These are phyloP conservation scores for Tenualosa thibaudeaui DNA, from an alignment of 2,797 vertebrate genomes.

Conservation along the genomic window DNA sequence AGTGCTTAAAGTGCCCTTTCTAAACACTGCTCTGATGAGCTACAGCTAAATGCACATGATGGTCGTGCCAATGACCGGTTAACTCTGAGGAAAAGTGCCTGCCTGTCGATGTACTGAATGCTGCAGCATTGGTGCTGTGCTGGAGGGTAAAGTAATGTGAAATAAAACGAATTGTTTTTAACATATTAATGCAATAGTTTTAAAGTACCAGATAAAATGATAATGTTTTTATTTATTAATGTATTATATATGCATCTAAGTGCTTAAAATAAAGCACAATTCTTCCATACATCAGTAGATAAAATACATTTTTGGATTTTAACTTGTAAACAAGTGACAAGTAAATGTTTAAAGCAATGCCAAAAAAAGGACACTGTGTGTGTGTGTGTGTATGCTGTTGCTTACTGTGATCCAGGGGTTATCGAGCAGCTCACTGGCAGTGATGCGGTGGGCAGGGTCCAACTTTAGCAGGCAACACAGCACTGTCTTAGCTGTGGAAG, in stretches of 20 bases:
- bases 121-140: not conserved
- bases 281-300: no score
- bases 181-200: not conserved
- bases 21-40: constrained; percentile 20
- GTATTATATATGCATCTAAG: not conserved
- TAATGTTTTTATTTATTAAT: not conserved
- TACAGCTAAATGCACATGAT: constrained; percentile 12
- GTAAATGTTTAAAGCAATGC: no score
- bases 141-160: not conserved
- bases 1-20: constrained; percentile 14
- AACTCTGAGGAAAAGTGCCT: not conserved
- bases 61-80: not conserved
- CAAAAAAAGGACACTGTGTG: not conserved
- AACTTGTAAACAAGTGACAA: no score
- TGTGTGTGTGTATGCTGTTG: not conserved
- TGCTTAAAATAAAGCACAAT: no score
- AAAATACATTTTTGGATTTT: no score
- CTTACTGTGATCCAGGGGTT: constrained; percentile 80
- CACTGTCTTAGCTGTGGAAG: constrained; percentile 74
- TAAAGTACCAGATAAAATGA: not conserved
- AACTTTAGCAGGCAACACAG: constrained; percentile 77
- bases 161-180: not conserved
- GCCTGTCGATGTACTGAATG: not conserved
- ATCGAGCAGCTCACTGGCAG: constrained; percentile 78
- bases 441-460: constrained; percentile 80